phyloP scores from a whole-genome alignment of 1,140 invertebrate species.

The Philaenus spumarius region DNA sequence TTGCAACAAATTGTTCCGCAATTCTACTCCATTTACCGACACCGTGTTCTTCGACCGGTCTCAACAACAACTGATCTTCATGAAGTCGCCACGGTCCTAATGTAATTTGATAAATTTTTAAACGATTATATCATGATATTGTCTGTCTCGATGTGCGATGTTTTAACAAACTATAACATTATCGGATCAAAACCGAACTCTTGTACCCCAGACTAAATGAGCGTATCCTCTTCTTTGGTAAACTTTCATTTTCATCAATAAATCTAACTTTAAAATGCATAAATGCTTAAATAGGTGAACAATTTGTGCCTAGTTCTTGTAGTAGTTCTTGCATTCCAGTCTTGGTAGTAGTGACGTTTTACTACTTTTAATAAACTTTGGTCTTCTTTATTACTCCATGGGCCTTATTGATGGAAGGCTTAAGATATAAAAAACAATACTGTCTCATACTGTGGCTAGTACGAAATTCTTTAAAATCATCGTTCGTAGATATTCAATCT shows the following conservation, averaged over 20 bases:
- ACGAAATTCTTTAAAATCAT: slow-evolving; percentile 43
- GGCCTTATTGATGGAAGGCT: slow-evolving; percentile 54
- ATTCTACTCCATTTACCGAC: slow-evolving; percentile 7
- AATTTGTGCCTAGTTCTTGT: slow-evolving; percentile 43
- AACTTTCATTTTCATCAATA: slow-evolving; percentile 28
- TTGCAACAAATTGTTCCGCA: neutral
- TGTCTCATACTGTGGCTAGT: slow-evolving; percentile 46
- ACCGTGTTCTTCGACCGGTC: neutral
- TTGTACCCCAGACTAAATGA: neutral
- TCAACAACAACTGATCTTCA: slow-evolving; percentile 15
- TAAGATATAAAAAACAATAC: slow-evolving; percentile 59
- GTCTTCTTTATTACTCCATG: slow-evolving; percentile 54
- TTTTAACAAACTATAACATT: neutral
- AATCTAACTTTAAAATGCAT: slow-evolving; percentile 50
- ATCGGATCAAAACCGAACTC: neutral
- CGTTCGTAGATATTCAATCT: slow-evolving; percentile 41
- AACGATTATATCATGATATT: neutral
- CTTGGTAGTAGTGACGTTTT: slow-evolving; percentile 42
- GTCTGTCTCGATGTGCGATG: slow-evolving; percentile 10
- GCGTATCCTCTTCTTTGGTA: slow-evolving; percentile 10
- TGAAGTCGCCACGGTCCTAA: slow-evolving; percentile 10
- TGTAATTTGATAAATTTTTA: neutral
- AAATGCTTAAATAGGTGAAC: slow-evolving; percentile 59
- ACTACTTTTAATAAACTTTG: slow-evolving; percentile 42
- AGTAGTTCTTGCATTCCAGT: slow-evolving; percentile 62